phyloP scores from a whole-genome alignment of 2,113 vertebrate species.

The Pteruthius melanotis region DNA sequence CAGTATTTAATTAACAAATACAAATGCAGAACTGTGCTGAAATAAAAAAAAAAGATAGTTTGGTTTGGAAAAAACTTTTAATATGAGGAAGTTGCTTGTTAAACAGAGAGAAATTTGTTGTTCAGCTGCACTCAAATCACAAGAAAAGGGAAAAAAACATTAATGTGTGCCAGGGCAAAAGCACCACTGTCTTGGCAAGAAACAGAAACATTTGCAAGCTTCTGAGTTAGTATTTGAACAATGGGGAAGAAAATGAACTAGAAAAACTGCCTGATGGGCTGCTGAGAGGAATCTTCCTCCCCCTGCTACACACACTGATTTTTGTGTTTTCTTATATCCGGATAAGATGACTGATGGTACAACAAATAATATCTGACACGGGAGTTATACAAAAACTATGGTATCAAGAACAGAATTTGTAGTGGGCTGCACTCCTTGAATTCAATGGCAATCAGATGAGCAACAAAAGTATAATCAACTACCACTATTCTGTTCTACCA shows the following conservation, averaged over 20 bases:
- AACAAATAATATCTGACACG: background rate
- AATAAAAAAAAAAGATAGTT: background rate
- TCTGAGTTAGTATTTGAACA: conserved; percentile 22
- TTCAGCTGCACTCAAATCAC: conserved; percentile 63
- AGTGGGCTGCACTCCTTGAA: background rate
- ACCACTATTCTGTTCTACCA: background rate
- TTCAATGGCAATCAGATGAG: background rate
- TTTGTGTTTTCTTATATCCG: background rate
- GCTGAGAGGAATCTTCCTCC: background rate
- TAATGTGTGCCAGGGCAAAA: conserved; percentile 55
- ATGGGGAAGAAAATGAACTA: conserved; percentile 49
- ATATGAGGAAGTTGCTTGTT: conserved; percentile 34
- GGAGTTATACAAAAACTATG: background rate
- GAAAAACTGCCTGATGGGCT: conserved; percentile 19
- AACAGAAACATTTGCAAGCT: conserved; percentile 54
- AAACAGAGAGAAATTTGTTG: conserved; percentile 39
- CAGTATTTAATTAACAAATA: background rate
- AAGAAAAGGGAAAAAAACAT: conserved; percentile 22
- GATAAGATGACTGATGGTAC: background rate
- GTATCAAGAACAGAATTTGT: background rate
- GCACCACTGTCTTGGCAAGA: conserved; percentile 51
- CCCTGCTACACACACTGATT: background rate
- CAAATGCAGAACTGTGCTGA: background rate
- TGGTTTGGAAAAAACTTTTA: background rate
- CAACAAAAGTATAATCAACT: background rate